A percentile compares a stretch with the other conserved stretches of the same genome.
phyloP scores from a whole-genome alignment of 2,888 invertebrate species.

The Meandrusa payeni region DNA sequence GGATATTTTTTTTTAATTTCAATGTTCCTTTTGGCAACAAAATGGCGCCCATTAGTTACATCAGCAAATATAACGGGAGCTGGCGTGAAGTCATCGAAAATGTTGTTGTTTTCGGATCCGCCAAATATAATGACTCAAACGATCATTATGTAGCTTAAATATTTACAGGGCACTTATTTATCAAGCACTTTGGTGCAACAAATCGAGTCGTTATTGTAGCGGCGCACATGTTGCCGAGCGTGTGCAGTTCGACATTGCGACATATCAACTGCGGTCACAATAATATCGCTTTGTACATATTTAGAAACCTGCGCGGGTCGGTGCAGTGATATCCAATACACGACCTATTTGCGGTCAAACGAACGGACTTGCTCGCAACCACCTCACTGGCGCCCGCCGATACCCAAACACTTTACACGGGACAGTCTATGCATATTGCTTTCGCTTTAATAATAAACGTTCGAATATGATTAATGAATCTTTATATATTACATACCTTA shows the following conservation, averaged over 20 bases:
- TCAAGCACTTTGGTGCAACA: slow-evolving; percentile 6
- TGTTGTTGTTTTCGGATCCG: too few relatives aligned
- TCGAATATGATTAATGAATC: too few relatives aligned
- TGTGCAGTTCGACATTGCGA: slow-evolving; percentile 42
- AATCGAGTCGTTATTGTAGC: slow-evolving; percentile 2
- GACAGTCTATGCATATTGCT: too few relatives aligned
- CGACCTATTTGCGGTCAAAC: slow-evolving; percentile 76
- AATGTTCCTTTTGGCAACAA: too few relatives aligned
- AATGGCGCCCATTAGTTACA: too few relatives aligned
- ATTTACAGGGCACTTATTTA: background rate
- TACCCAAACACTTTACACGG: slow-evolving; percentile 11
- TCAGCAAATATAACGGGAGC: too few relatives aligned
- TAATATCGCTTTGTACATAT: slow-evolving; percentile 68
- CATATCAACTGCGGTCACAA: slow-evolving; percentile 64
- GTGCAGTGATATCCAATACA: slow-evolving; percentile 68
- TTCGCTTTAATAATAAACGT: too few relatives aligned
- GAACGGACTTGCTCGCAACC: slow-evolving; percentile 44
- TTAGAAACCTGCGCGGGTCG: slow-evolving; percentile 70
- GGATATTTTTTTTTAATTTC: too few relatives aligned
- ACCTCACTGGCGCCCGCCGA: slow-evolving; percentile 34
- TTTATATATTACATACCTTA: too few relatives aligned
- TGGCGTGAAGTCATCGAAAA: too few relatives aligned
- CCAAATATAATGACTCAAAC: too few relatives aligned
- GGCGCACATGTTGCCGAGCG: slow-evolving; percentile 9
- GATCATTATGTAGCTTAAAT: background rate